Evolutionary conservation across 2,113 vertebrate genomes (phyloP).

Genomic region (Catharus fuscescens): DNA sequence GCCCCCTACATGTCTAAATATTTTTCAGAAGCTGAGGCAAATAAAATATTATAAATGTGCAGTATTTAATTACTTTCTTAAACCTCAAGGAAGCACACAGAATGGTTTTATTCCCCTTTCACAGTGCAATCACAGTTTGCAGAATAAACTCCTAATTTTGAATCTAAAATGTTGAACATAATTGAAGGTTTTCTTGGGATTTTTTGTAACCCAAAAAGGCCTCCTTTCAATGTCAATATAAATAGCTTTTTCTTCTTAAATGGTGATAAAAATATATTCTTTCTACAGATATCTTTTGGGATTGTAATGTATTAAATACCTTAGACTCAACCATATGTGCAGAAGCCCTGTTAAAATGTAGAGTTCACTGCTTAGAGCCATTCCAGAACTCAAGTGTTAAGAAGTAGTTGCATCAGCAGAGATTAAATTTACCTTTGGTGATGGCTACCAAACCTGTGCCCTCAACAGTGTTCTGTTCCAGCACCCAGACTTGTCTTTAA

Average conservation of each 20-base stretch:
- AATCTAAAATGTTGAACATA: neutral
- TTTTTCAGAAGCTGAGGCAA: slow-evolving; percentile 3
- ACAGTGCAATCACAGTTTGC: neutral
- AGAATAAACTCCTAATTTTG: neutral
- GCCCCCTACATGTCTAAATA: neutral
- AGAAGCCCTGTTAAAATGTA: neutral
- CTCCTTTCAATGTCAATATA: neutral
- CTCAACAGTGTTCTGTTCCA: neutral
- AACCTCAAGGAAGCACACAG: neutral
- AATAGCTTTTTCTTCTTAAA: neutral
- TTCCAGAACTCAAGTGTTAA: neutral
- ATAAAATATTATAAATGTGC: neutral
- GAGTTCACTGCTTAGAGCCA: neutral
- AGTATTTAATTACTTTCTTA: neutral
- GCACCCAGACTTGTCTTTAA: neutral
- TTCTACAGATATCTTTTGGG: neutral
- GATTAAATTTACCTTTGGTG: neutral
- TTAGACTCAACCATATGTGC: neutral
- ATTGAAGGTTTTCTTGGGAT: neutral
- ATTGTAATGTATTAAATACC: neutral
- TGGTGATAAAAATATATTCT: neutral
- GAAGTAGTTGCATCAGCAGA: neutral
- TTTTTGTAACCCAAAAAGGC: neutral
- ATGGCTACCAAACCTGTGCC: neutral
- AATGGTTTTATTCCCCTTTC: neutral